phyloP scores from a whole-genome alignment of 2,113 vertebrate genomes.

The Callithrix jacchus region DNA sequence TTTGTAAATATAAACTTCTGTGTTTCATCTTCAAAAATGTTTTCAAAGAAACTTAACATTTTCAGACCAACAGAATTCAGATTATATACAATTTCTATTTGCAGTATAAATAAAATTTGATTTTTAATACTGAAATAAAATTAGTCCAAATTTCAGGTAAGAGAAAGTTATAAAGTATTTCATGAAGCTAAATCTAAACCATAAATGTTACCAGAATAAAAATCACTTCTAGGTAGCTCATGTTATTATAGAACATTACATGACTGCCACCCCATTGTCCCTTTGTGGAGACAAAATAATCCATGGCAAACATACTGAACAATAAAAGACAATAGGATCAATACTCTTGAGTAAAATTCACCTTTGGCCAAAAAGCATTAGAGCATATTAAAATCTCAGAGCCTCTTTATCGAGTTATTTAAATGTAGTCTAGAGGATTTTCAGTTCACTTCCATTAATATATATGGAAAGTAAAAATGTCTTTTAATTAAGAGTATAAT shows the following conservation, averaged over 20 bases:
- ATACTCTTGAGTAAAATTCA: constrained; percentile 68
- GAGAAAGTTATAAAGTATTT: constrained; percentile 36
- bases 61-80: background rate
- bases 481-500: constrained; percentile 67
- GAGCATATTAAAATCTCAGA: constrained; percentile 49
- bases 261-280: constrained; percentile 21
- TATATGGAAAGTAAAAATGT: constrained; percentile 39
- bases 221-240: background rate
- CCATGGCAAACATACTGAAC: constrained; percentile 41
- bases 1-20: background rate
- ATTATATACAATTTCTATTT: background rate
- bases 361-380: constrained; percentile 55
- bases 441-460: constrained; percentile 43
- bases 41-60: constrained; percentile 24
- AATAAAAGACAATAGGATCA: constrained; percentile 49
- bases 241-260: background rate
- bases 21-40: constrained; percentile 1
- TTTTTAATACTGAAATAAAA: background rate
- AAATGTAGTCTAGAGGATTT: constrained; percentile 51
- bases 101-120: background rate
- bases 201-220: constrained; percentile 19
- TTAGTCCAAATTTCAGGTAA: background rate
- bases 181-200: constrained; percentile 2
- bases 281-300: constrained; percentile 33
- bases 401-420: constrained; percentile 39